Percentiles rank a stretch among this genome's conserved stretches.
Conservation (phyloP, 2,113 vertebrate genomes). For the Labeo catla region DNA sequence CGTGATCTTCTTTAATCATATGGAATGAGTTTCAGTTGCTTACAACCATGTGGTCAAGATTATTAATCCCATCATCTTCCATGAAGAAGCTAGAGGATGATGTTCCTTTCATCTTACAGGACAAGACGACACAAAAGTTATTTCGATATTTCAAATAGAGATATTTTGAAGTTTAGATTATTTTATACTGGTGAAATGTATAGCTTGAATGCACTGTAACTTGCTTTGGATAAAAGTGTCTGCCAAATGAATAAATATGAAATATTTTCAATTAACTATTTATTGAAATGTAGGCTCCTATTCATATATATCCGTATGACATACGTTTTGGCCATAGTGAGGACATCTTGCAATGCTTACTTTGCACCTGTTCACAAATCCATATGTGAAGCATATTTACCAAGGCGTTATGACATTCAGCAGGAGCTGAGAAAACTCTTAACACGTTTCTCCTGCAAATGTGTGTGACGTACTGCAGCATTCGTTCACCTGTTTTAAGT, state of each 20-base stretch:
- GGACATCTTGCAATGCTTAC: conserved; percentile 16
- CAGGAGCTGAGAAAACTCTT: conserved; percentile 59
- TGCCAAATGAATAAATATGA: background rate
- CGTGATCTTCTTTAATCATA: conserved; percentile 17
- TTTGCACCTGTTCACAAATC: conserved; percentile 44
- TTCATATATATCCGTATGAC: background rate
- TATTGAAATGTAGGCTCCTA: background rate
- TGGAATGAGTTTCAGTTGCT: conserved; percentile 22
- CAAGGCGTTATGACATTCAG: conserved; percentile 64
- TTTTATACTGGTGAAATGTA: background rate
- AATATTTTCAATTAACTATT: background rate
- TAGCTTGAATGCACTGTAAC: background rate
- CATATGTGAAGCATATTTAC: conserved; percentile 64
- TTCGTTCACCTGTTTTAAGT: conserved; percentile 70
- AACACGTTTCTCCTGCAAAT: conserved; percentile 59
- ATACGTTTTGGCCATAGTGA: background rate
- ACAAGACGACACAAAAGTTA: background rate
- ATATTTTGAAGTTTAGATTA: background rate
- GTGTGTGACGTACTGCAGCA: conserved; percentile 48
- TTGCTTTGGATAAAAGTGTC: background rate
- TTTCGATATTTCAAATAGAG: background rate
- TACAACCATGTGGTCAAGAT: conserved; percentile 4
- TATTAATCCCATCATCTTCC: conserved; percentile 20
- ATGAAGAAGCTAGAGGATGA: background rate
- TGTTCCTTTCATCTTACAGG: conserved; percentile 27